A percentile compares a stretch with the other conserved stretches of the same genome.
These are phyloP conservation scores for Crocidura indochinensis DNA, from an alignment of 2,797 vertebrate species.

Conservation along the genomic window DNA sequence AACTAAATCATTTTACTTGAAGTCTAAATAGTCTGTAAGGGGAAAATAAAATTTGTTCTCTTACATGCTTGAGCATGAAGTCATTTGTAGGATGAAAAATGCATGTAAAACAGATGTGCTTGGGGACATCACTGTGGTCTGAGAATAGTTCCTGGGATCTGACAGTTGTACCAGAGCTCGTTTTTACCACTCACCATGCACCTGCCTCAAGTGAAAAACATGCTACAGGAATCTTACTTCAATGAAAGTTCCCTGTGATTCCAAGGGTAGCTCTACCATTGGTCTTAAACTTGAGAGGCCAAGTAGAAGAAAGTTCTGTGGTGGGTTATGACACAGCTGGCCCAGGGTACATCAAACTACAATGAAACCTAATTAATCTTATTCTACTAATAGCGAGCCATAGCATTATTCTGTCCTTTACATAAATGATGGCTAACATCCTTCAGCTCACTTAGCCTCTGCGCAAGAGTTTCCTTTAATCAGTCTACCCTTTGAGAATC, in stretches of 20 bases:
- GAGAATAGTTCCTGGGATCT: too few relatives aligned
- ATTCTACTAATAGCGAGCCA: not conserved
- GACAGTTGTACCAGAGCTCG: accelerated
- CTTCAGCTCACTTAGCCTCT: not conserved
- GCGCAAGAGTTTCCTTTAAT: not conserved
- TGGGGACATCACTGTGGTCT: too few relatives aligned
- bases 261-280: not conserved
- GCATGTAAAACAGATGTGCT: not conserved
- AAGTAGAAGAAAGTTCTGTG: not conserved
- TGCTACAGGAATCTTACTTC: not conserved
- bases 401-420: accelerated
- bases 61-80: not conserved
- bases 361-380: not conserved
- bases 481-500: not conserved
- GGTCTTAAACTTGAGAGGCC: not conserved
- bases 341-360: not conserved
- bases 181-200: not conserved
- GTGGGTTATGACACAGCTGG: too few relatives aligned
- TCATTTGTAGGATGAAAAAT: not conserved
- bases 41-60: not conserved
- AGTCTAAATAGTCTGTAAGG: not conserved
- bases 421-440: not conserved
- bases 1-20: not conserved
- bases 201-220: not conserved
- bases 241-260: not conserved